Evolutionary conservation across 2,113 vertebrate genomes (phyloP), one percentile per base, ranked within the genome.

Genomic region (Petrocephalus microphthalmus): DNA sequence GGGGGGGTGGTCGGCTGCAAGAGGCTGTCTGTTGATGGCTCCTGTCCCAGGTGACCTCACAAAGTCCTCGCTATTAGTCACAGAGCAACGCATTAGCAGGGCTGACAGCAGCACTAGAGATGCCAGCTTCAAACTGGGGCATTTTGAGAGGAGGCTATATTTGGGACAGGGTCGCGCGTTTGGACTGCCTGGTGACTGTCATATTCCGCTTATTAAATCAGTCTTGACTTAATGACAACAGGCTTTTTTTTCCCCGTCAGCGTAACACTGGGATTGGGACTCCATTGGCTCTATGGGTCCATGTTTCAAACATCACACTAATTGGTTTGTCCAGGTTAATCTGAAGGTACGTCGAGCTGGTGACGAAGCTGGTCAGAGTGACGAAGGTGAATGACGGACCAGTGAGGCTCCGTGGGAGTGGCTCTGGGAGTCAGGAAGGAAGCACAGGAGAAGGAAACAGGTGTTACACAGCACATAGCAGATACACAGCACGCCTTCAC

Each of bases 181-280:
- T 17, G 5, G 71, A 42, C 71, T 19, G 71, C 71, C 71, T 78
- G 25, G 29, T 42, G 71, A 42, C 71, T 19, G 33, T 78, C 71
- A 78, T 78, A 42, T 78, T 78, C 33, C 13, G 71, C 33, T 78
- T 78, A 78, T 78, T 78, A 78, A 29, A 78, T 78, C 71, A 78
- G 6, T 78, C 71, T 78, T 78, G 71, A 78, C 33, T 42, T 19
- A 19, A 78, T 78, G 5, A 37, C 15, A 37, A 19, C 67, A 74
- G 67, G 10, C 1, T 71, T 0, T 7, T 13, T 0, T 22, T n/a
- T 17, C 15, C 33, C 33, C 33, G 0, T 8, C 52, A 7, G 7
- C 4, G 29, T 71, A 74, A 74, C 29, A 78, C 33, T 78, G 71
- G 15, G 33, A 19, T 19, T 2, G 5, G 33, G 33, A 42, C 17